Evolutionary conservation across 2,797 vertebrate genomes (phyloP), one percentile per base, ranked within the genome.

Genomic region (Lepilemur ruficaudatus): DNA sequence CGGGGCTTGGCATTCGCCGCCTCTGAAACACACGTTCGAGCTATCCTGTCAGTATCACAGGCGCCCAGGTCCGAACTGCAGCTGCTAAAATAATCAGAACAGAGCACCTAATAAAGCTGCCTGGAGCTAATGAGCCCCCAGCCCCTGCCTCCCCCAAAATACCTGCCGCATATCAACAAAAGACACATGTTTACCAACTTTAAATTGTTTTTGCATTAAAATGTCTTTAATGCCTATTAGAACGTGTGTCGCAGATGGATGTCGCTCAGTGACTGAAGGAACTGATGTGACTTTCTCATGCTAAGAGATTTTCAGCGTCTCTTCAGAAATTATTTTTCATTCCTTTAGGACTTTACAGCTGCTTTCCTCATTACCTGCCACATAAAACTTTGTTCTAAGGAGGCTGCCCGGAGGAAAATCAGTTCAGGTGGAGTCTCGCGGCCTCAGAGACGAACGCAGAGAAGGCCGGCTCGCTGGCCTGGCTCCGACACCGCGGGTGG

Each of bases 331-430:
- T 89, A 89, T 93, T 84, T 89, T 76, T 81, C 65, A 57, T 83
- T 84, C 96, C 95, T 97, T 46, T 57, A 95, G 93, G 93, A 93
- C 73, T 90, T 92, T 85, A 86, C 90, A 95, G 95, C 96, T 94
- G 94, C 65, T 80, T 87, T 92, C 93, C 96, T 93, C 97, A 87
- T 96, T 95, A 95, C 91, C 94, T 91, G 55, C 82, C 95, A 79
- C 96, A 84, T 91, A 97, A 97, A 96, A 94, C 95, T 85, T 70
- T 69, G 94, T 96, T 86, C 80, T 81, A 15, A 7, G 48, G 88
- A 80, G 83, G 79, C 57, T 55, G 81, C 89, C 92, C 48, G 67
- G 76, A 96, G 95, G 63, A 46, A 52, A 90, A 88, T 85, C 2
- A 15, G 67, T 41, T 82, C 92, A 73, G 89, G 80, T 72, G 50